These are phyloP conservation scores for Hexactinellida sp. DNA, from an alignment of 37 sponge, comb jelly and placozoan species.

Conservation along the genomic window DNA sequence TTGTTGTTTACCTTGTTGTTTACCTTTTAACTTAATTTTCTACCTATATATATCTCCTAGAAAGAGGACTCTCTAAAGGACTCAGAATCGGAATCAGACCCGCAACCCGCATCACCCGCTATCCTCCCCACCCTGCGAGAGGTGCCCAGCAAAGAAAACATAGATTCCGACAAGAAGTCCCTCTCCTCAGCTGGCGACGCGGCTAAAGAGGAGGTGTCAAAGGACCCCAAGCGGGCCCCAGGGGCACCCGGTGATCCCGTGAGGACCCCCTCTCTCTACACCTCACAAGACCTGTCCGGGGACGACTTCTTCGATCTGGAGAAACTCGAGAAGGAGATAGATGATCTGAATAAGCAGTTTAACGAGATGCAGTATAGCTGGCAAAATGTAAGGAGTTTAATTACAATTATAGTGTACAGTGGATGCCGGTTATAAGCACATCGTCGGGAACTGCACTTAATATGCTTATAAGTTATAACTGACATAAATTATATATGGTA, in stretches of 20 bases:
- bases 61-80: neutral
- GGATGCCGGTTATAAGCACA: no score
- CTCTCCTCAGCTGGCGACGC: neutral
- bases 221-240: no score
- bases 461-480: no score
- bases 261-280: neutral
- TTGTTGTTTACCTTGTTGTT: no score
- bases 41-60: no score
- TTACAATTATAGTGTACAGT: neutral
- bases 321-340: neutral
- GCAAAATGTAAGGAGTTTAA: neutral
- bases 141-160: neutral
- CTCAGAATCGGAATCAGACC: neutral
- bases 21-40: no score
- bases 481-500: no score
- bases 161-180: neutral
- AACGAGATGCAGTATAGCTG: neutral
- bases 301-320: conserved; percentile 13
- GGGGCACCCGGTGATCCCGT: neutral
- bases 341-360: neutral
- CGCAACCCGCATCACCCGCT: neutral
- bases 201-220: neutral
- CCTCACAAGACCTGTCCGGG: neutral
- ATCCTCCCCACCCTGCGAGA: neutral
- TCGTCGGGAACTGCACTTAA: no score